Base-by-base conservation (phyloP, 2,797 vertebrate genomes). In the Austrolebias charrua region DNA sequence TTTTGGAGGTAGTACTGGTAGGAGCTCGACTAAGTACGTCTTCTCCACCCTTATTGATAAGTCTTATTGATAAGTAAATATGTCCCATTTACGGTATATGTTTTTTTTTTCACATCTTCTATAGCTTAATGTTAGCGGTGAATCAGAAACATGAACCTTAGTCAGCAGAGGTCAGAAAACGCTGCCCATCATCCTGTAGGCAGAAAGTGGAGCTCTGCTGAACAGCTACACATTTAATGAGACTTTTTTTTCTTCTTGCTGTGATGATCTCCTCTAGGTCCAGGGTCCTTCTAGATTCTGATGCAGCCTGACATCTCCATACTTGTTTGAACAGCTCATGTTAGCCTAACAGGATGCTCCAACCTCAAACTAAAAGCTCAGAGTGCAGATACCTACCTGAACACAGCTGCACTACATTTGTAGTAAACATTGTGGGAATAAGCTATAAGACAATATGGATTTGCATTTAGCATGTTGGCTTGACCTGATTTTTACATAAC, bases 191-290 rank as follows among this genome's bases (percentile, higher is more conserved):
- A 45, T 78, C 76, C 79, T 46, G 31, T 52, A 56, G 77, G 75
- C 72, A 73, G 82, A 79, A 59, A 28, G 73, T 53, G 60, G 59
- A 78, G 71, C 71, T 70, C 69, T 60, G 75, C 67, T 58, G 73
- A 84, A 66, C 18, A 52, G 63, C 83, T 90, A 85, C 76, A 91
- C 81, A 88, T 90, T 91, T 92, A 93, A 92, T 92, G 91, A 92
- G 62, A 81, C 79, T 84, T 82, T 85, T 90, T 83, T 40, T 46
- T 33, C 19, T 35, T 35, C 5, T 55, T 13, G 84, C 64, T 47
- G 76, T 80, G 79, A 63, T 50, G 73, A 62, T 81, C 59, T 91
- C 83, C 80, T 89, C 72, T 70, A 82, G 78, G 87, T 87, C 75
- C 76, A 71, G 63, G 54, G 68, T 76, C 67, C 67, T 54, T 43